These are phyloP conservation scores for Poicephalus gulielmi DNA, from an alignment of 2,113 vertebrate species.

Conservation along the genomic window DNA sequence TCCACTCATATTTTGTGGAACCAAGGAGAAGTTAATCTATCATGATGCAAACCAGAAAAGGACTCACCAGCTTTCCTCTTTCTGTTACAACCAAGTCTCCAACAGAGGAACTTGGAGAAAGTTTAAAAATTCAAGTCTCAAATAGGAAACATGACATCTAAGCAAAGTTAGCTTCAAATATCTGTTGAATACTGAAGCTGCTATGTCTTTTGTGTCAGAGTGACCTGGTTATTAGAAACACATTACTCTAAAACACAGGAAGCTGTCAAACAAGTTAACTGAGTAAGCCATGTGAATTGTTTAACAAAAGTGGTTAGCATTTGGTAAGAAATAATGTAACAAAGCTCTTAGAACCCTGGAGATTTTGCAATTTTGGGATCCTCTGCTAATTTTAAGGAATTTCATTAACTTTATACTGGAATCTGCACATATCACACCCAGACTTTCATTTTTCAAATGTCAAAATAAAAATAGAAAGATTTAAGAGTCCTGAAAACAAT, in stretches of 20 bases:
- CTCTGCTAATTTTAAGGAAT: neutral
- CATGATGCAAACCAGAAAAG: neutral
- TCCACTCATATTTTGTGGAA: neutral
- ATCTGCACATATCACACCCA: neutral
- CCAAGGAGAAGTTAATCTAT: neutral
- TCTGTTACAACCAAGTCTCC: neutral
- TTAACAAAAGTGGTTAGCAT: neutral
- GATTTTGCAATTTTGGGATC: neutral
- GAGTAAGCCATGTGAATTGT: neutral
- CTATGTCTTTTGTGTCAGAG: neutral
- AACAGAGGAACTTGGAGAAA: neutral
- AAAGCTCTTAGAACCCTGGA: neutral
- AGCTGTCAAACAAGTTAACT: neutral
- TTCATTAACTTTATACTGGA: neutral
- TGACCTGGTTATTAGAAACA: neutral
- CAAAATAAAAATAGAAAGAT: neutral
- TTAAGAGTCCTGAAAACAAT: neutral
- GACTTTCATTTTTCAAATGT: neutral
- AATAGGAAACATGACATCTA: neutral
- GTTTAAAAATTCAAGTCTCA: neutral
- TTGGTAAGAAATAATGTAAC: neutral
- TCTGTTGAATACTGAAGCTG: neutral
- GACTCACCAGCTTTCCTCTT: neutral
- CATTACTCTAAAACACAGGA: neutral
- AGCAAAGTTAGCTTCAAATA: neutral